phyloP scores from a whole-genome alignment of 1,140 invertebrate species.

The Aphelinus atriplicis region DNA sequence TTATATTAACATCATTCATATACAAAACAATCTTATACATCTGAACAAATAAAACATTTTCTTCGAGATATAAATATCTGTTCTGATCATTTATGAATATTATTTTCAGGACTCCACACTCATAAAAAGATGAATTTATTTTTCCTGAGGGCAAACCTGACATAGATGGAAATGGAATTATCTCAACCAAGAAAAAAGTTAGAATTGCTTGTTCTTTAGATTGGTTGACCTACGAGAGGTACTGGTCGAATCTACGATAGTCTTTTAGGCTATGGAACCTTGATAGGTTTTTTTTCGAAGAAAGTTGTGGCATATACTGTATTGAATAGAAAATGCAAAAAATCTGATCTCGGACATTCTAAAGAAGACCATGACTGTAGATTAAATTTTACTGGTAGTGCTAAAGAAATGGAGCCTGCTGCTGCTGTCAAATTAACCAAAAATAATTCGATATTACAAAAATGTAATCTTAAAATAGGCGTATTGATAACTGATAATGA shows the following conservation, averaged over 20 bases:
- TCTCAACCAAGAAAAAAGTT: not conserved
- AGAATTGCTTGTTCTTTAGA: not conserved
- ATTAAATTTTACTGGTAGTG: not conserved
- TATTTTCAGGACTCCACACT: too few relatives aligned
- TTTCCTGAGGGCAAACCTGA: not conserved
- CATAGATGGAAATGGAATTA: not conserved
- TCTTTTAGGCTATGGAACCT: too few relatives aligned
- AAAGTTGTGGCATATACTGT: too few relatives aligned
- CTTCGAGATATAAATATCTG: too few relatives aligned
- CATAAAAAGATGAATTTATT: not conserved
- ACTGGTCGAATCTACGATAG: not conserved
- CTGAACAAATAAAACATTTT: too few relatives aligned
- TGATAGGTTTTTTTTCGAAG: not conserved
- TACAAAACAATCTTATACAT: too few relatives aligned
- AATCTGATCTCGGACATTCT: not conserved
- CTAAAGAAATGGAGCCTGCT: not conserved
- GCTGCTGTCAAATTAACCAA: too few relatives aligned
- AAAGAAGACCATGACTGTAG: too few relatives aligned
- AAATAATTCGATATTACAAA: not conserved
- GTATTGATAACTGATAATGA: constrained; percentile 31
- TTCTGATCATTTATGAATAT: too few relatives aligned
- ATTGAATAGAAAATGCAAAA: too few relatives aligned
- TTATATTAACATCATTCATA: too few relatives aligned
- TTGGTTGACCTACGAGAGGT: not conserved
- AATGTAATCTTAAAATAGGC: constrained; percentile 23